A percentile compares a stretch with the other conserved stretches of the same genome.
Evolutionary conservation across 2,888 invertebrate genomes (phyloP).

Genomic region (Agriotes lineatus): DNA sequence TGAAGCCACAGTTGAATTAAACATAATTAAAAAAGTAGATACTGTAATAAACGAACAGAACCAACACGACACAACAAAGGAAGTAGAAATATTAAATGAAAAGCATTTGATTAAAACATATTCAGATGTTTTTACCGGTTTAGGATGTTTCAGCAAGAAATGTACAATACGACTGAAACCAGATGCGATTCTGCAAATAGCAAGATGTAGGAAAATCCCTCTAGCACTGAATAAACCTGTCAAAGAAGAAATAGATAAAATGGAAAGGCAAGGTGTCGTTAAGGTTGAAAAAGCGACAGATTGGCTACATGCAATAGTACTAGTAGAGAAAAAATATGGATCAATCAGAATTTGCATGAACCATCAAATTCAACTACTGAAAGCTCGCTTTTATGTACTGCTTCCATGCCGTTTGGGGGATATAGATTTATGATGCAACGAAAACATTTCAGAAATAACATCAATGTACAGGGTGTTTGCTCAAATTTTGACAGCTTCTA

Average conservation of each 20-base stretch:
- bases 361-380: no score
- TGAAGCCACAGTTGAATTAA: neutral
- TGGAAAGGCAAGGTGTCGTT: constrained; percentile 1
- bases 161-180: neutral
- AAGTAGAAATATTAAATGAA: neutral
- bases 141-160: constrained; percentile 1
- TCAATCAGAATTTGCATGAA: no score
- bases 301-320: neutral
- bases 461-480: no score
- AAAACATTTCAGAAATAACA: no score
- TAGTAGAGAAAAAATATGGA: neutral
- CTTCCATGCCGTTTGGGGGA: no score
- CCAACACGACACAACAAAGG: neutral
- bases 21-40: neutral
- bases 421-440: no score
- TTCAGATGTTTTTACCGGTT: neutral
- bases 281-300: constrained; percentile 2
- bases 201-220: constrained; percentile 4
- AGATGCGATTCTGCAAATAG: neutral
- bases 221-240: constrained; percentile 1
- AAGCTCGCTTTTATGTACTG: no score
- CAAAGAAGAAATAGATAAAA: neutral
- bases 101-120: neutral
- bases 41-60: neutral
- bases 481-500: no score